These are phyloP conservation scores for Zapornia atra DNA, from an alignment of 2,113 vertebrate species.

Conservation along the genomic window DNA sequence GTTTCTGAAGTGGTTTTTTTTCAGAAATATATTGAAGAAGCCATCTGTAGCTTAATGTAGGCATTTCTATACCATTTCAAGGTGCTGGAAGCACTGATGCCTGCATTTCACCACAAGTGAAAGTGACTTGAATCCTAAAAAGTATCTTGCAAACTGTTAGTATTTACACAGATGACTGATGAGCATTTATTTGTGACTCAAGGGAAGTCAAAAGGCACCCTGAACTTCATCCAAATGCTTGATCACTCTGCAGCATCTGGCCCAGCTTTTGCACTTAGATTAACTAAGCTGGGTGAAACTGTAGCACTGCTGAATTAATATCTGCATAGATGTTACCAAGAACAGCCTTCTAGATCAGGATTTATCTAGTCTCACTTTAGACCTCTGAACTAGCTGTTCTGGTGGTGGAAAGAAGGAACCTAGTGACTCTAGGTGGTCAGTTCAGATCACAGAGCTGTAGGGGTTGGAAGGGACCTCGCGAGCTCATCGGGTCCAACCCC, in stretches of 20 bases:
- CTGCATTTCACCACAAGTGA: neutral
- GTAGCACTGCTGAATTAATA: neutral
- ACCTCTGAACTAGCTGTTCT: neutral
- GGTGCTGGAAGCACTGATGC: neutral
- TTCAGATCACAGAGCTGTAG: no score
- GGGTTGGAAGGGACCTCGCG: no score
- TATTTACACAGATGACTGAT: neutral
- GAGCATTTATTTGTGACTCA: neutral
- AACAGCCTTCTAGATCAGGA: neutral
- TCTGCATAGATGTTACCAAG: neutral
- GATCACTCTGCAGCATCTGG: neutral
- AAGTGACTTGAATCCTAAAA: neutral
- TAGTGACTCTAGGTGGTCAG: neutral
- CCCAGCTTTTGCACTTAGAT: neutral
- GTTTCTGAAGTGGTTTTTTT: neutral
- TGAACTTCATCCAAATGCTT: neutral
- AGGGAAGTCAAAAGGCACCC: neutral
- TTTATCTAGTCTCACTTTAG: neutral
- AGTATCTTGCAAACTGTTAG: neutral
- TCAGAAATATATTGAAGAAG: neutral
- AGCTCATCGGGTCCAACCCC: no score
- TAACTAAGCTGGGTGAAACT: neutral
- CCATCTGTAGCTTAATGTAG: neutral
- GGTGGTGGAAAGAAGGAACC: neutral
- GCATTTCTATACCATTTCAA: neutral